Evolutionary conservation across 1,140 invertebrate genomes (phyloP), one percentile per base, ranked within the genome.

Genomic region (Neodiprion virginianus): DNA sequence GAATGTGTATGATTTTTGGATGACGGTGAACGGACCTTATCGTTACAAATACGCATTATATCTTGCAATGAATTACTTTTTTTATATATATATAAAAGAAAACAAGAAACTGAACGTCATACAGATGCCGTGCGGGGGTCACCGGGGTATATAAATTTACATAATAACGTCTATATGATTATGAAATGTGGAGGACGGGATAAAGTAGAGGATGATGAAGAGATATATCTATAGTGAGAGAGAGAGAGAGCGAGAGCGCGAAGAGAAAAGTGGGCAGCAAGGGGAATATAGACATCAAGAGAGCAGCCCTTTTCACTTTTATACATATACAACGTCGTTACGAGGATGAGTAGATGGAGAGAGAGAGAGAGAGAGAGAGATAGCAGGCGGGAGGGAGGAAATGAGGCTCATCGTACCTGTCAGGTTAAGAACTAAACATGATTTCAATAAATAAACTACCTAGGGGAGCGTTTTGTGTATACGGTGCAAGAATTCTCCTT

Each of bases 381-480:
- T 40, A 21, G 17, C 17, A 21, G 17, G 17, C 76, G 77, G 28
- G 28, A 40, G 28, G 28, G 28, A 40, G 28, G 28, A 3, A 40
- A 40, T 40, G 28, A 21, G 79, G 77, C 78, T 76, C 78, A 80
- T 85, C 78, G 80, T 76, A 76, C 79, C 80, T 73, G 75, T 78
- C n/a, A 61, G 79, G 69, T 80, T 40, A 82, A 68, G 81, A 82
- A 71, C 84, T 86, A 85, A 84, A 84, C 75, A 74, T 82, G 81
- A 82, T 86, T 85, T 86, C 81, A 86, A 86, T 86, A 86, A 86
- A 86, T 86, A 86, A 86, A 81, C 85, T 86, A 86, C 81, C 84
- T 85, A 85, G 79, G 83, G 50, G 80, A 83, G 79, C 80, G 79
- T 79, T 78, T 83, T 76, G 79, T 82, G 3, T 40, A 40, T 40